Evolutionary conservation across 2,797 vertebrate species (phyloP).

Genomic region (Mallotus villosus): DNA sequence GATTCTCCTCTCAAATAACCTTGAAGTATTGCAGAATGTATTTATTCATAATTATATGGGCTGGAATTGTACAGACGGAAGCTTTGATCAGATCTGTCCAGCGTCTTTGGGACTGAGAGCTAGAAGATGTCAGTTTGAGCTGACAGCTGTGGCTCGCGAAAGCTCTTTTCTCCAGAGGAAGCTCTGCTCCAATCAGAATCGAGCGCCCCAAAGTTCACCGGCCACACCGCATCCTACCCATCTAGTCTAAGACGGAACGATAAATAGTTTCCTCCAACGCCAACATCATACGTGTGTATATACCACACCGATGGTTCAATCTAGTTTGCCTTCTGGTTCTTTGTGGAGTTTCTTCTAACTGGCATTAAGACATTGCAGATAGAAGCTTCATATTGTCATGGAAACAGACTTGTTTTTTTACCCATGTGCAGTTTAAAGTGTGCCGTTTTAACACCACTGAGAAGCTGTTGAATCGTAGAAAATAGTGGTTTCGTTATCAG

Average conservation of each 20-base stretch:
- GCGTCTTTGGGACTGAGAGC: slow-evolving; percentile 22
- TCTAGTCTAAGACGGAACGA: slow-evolving; percentile 1
- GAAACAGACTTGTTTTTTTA: too few species aligned
- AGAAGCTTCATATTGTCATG: too few species aligned
- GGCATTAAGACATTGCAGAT: too few species aligned
- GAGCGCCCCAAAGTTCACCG: neutral
- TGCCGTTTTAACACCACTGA: too few species aligned
- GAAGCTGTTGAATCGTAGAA: too few species aligned
- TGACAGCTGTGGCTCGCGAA: slow-evolving; percentile 41
- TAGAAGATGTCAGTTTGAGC: slow-evolving; percentile 25
- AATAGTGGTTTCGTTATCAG: too few species aligned
- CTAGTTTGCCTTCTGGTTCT: too few species aligned
- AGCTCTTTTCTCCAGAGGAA: slow-evolving; percentile 22
- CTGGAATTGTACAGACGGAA: slow-evolving; percentile 6
- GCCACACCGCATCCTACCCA: slow-evolving; percentile 10
- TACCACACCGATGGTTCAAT: too few species aligned
- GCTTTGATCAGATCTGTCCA: slow-evolving; percentile 31
- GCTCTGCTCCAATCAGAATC: slow-evolving; percentile 12
- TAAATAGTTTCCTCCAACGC: neutral
- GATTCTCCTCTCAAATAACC: neutral
- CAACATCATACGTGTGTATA: too few species aligned
- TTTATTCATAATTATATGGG: neutral
- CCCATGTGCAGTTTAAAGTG: too few species aligned
- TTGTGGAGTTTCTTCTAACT: too few species aligned
- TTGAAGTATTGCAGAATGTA: neutral